These are phyloP conservation scores for Hypothenemus hampei DNA, from an alignment of 1,140 invertebrate species.

Conservation along the genomic window DNA sequence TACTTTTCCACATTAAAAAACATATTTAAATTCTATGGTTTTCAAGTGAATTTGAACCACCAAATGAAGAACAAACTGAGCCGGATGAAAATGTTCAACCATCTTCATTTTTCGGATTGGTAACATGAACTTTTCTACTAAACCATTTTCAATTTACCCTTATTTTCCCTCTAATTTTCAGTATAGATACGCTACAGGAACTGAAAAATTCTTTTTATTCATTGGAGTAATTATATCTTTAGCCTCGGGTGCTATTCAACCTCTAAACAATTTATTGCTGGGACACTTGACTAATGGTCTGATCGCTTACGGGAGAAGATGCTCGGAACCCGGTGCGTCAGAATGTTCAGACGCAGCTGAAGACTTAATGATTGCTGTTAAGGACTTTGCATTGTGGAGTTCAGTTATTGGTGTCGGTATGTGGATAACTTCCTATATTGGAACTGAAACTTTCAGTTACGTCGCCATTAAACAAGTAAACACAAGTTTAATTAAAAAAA, in stretches of 20 bases:
- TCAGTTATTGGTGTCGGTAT: slow-evolving; percentile 54
- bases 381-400: slow-evolving; percentile 55
- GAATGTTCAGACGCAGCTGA: not conserved
- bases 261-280: slow-evolving; percentile 65
- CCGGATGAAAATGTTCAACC: not conserved
- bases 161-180: slow-evolving; percentile 36
- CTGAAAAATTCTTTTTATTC: slow-evolving; percentile 55
- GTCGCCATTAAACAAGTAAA: slow-evolving; percentile 60
- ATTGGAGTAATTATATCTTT: slow-evolving; percentile 55
- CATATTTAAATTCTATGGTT: not conserved
- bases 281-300: slow-evolving; percentile 56
- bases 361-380: slow-evolving; percentile 44
- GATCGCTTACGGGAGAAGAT: slow-evolving; percentile 39
- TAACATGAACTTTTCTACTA: not conserved
- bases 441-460: slow-evolving; percentile 62
- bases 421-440: slow-evolving; percentile 56
- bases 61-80: not conserved
- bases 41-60: not conserved
- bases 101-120: slow-evolving; percentile 2
- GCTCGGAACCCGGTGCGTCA: too few relatives aligned
- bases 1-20: too few relatives aligned
- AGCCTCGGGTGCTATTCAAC: slow-evolving; percentile 57
- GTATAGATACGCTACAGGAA: slow-evolving; percentile 55
- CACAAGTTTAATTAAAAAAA: too few relatives aligned
- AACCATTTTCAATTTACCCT: not conserved